phyloP scores from a whole-genome alignment of 2,888 invertebrate species.

The Choreutis nemorana region DNA sequence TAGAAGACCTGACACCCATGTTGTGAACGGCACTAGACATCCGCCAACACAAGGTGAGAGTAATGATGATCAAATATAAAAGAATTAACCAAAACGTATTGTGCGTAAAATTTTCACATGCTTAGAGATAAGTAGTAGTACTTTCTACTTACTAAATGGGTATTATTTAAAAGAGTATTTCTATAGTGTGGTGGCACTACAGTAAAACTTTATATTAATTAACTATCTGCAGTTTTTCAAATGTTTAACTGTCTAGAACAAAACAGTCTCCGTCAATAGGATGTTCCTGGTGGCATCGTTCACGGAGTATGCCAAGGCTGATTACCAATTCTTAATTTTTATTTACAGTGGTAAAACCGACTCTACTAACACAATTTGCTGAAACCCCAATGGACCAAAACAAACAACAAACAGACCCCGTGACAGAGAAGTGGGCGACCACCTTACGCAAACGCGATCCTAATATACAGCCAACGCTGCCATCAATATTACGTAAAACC shows the following conservation, averaged over 20 bases:
- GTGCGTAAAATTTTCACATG: no score
- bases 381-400: conserved; percentile 27
- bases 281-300: no score
- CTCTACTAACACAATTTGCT: conserved; percentile 29
- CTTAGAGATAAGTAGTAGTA: no score
- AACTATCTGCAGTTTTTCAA: neutral
- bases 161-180: conserved; percentile 4
- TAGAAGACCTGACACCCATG: conserved; percentile 33
- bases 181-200: neutral
- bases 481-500: conserved; percentile 63
- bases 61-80: no score
- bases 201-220: conserved; percentile 2
- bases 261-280: no score
- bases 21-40: conserved; percentile 41
- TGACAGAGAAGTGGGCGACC: conserved; percentile 74
- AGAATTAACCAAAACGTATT: no score
- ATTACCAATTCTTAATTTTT: no score
- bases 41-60: conserved; percentile 47
- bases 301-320: no score
- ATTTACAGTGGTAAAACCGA: conserved; percentile 49
- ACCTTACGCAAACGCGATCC: conserved; percentile 71
- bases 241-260: neutral
- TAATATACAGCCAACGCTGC: conserved; percentile 70
- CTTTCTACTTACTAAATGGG: no score
- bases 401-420: conserved; percentile 41